These are phyloP conservation scores for Platysternon megacephalum DNA, from an alignment of 2,113 vertebrate species.

Conservation along the genomic window DNA sequence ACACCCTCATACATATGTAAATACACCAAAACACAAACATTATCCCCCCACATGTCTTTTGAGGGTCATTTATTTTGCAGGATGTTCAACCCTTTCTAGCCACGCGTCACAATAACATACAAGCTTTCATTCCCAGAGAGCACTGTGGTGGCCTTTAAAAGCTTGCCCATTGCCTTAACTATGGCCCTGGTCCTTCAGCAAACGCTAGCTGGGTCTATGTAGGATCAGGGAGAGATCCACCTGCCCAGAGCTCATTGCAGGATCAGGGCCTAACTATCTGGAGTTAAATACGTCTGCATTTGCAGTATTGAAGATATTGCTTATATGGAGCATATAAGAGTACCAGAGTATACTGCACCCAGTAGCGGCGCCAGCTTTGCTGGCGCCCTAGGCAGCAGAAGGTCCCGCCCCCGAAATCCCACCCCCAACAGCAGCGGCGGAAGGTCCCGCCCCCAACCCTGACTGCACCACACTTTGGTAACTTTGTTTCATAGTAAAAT, in stretches of 20 bases:
- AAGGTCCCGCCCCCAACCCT: too few species aligned
- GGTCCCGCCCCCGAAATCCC: too few species aligned
- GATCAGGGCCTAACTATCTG: not conserved
- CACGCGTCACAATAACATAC: not conserved
- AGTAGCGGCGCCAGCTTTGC: too few species aligned
- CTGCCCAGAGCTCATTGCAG: not conserved
- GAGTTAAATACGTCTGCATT: not conserved
- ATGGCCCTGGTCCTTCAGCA: fast-evolving
- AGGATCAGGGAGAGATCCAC: not conserved
- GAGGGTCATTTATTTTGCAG: too few species aligned
- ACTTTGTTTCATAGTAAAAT: not conserved
- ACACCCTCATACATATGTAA: too few species aligned
- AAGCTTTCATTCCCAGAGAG: not conserved
- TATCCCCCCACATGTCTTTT: too few species aligned
- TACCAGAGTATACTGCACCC: not conserved
- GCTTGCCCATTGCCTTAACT: not conserved
- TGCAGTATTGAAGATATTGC: not conserved
- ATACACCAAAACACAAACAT: too few species aligned
- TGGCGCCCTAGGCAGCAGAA: too few species aligned
- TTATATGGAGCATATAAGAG: not conserved
- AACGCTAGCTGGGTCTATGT: fast-evolving
- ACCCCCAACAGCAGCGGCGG: too few species aligned
- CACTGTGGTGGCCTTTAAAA: not conserved
- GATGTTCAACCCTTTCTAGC: too few species aligned
- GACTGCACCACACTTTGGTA: not conserved